Evolutionary conservation across 1,140 invertebrate species (phyloP).

Genomic region (Pantala flavescens): DNA sequence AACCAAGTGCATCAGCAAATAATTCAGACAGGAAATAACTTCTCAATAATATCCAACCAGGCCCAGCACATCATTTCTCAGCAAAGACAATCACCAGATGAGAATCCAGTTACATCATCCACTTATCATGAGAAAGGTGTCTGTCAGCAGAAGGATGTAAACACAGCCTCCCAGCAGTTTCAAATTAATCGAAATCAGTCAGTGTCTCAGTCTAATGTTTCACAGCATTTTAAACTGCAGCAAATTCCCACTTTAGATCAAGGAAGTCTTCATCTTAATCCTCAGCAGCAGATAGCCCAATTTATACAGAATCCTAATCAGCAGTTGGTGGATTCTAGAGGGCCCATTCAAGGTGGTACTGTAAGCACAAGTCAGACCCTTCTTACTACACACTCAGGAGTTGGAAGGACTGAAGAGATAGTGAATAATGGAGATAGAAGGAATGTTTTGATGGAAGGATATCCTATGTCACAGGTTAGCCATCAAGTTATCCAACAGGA

Average conservation of each 20-base stretch:
- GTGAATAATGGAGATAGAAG: background rate
- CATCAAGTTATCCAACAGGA: background rate
- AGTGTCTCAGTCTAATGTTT: background rate
- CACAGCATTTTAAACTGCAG: background rate
- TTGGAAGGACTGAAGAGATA: background rate
- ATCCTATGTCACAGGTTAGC: background rate
- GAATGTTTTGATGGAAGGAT: background rate
- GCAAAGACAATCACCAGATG: conserved; percentile 36
- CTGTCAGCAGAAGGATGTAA: background rate
- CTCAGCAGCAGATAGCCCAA: background rate
- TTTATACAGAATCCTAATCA: background rate
- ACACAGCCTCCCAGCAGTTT: background rate
- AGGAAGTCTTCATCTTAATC: background rate
- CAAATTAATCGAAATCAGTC: background rate
- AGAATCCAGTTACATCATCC: conserved; percentile 60
- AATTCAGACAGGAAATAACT: background rate
- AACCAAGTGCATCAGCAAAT: background rate
- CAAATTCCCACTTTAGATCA: background rate
- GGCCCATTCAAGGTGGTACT: conserved; percentile 61
- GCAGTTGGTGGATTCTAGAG: conserved; percentile 36
- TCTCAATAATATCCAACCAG: background rate
- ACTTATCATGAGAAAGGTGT: conserved; percentile 47
- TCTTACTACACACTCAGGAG: background rate
- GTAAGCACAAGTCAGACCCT: conserved; percentile 50
- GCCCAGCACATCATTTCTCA: background rate